Evolutionary conservation across 2,113 vertebrate species (phyloP).

Genomic region (Hemiprocne comata): DNA sequence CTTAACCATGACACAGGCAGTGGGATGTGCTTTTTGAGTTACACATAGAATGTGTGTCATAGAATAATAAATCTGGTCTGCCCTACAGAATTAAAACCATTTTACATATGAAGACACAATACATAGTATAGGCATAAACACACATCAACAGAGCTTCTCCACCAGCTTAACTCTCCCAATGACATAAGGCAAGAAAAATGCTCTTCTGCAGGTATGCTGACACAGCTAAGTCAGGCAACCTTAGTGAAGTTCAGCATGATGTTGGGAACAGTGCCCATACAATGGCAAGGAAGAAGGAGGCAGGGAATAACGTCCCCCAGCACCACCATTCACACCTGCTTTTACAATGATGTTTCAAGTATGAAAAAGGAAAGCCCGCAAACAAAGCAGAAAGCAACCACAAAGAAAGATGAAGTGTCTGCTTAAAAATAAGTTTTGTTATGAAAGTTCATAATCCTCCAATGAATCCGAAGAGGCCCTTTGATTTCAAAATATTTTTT

Average conservation of each 20-base stretch:
- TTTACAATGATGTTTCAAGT: neutral
- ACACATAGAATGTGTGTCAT: neutral
- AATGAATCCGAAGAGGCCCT: neutral
- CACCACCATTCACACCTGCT: neutral
- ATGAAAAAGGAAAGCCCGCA: neutral
- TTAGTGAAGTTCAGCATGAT: neutral
- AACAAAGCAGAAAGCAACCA: neutral
- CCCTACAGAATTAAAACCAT: neutral
- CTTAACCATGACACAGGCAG: fast-evolving
- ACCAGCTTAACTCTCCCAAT: neutral
- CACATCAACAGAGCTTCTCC: neutral
- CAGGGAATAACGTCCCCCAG: neutral
- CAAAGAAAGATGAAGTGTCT: neutral
- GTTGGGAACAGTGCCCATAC: neutral
- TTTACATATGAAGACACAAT: neutral
- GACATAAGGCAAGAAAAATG: neutral
- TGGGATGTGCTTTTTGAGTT: neutral
- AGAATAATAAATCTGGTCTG: neutral
- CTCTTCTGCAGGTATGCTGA: neutral
- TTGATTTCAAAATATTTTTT: neutral
- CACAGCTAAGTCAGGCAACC: neutral
- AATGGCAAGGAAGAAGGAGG: neutral
- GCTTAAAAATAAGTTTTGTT: neutral
- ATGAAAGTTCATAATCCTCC: neutral
- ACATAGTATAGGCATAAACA: neutral